Evolutionary conservation across 2,888 invertebrate species (phyloP).

Genomic region (Platycheirus albimanus): DNA sequence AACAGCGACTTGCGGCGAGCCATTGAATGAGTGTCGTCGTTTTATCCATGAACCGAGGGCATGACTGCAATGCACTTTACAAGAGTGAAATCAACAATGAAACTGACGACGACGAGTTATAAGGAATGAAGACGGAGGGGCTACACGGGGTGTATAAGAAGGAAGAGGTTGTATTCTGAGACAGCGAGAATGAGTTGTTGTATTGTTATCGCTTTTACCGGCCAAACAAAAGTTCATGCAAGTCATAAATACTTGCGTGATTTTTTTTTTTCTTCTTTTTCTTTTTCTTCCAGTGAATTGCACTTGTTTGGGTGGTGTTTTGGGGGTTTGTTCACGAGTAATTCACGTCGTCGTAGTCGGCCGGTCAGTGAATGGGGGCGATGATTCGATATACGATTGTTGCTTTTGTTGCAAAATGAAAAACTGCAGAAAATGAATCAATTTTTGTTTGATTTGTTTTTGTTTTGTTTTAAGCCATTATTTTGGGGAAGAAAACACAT

Average conservation of each 20-base stretch:
- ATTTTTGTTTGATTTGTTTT: background rate
- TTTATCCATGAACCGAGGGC: conserved; percentile 62
- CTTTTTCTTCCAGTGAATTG: conserved; percentile 28
- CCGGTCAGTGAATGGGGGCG: conserved; percentile 18
- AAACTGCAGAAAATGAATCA: conserved; percentile 11
- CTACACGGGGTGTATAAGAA: too few relatives aligned
- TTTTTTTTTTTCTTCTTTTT: conserved; percentile 20
- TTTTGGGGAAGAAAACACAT: background rate
- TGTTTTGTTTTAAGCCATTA: background rate
- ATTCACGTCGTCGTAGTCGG: background rate
- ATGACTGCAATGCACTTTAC: conserved; percentile 47
- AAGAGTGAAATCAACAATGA: conserved; percentile 29
- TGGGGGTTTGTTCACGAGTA: conserved; percentile 29
- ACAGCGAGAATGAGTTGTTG: conserved; percentile 31
- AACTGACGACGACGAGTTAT: background rate
- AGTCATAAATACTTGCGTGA: conserved; percentile 56
- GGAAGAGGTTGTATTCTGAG: conserved; percentile 6
- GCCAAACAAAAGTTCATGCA: conserved; percentile 61
- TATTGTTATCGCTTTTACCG: conserved; percentile 60
- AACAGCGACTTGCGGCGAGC: conserved; percentile 14
- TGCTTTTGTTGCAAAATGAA: conserved; percentile 31
- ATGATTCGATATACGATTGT: conserved; percentile 26
- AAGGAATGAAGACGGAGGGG: background rate
- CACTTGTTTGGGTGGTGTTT: conserved; percentile 21
- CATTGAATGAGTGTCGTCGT: conserved; percentile 48